Evolutionary conservation across 1,140 invertebrate genomes (phyloP).

Genomic region (Mesaphorura yosii): DNA sequence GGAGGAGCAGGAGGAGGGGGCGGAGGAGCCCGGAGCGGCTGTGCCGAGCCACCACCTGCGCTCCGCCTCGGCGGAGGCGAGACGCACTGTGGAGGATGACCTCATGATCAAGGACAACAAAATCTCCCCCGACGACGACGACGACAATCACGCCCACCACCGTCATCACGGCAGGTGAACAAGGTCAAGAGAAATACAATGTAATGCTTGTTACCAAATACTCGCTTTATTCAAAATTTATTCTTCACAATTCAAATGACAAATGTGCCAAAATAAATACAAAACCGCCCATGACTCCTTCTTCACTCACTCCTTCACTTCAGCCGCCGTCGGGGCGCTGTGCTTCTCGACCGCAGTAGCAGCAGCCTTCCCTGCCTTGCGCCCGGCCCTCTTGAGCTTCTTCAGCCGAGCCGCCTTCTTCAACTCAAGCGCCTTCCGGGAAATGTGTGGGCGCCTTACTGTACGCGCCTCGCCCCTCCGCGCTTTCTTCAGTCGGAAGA

Average conservation of each 20-base stretch:
- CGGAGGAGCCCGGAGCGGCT: conserved; percentile 5
- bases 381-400: not conserved
- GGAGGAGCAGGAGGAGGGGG: conserved; percentile 1
- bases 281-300: too few species aligned
- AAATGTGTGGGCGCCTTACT: not conserved
- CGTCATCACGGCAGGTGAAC: not conserved
- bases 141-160: conserved; percentile 7
- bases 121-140: conserved; percentile 28
- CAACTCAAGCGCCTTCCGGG: not conserved
- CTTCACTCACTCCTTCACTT: not conserved
- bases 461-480: conserved; percentile 50
- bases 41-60: conserved; percentile 28
- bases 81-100: conserved; percentile 16
- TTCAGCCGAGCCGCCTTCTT: not conserved
- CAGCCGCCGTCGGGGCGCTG: not conserved
- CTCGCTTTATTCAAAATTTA: too few species aligned
- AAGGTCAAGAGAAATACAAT: too few species aligned
- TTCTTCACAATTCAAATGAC: too few species aligned
- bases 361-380: not conserved
- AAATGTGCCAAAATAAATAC: too few species aligned
- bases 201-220: too few species aligned
- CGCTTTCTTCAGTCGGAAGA: conserved; percentile 65
- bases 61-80: conserved; percentile 18
- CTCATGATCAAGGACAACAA: conserved; percentile 29
- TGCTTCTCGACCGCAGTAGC: not conserved